A percentile compares a stretch with the other conserved stretches of the same genome.
Evolutionary conservation across 1,140 invertebrate genomes (phyloP).

Genomic region (Drosophila bocki): DNA sequence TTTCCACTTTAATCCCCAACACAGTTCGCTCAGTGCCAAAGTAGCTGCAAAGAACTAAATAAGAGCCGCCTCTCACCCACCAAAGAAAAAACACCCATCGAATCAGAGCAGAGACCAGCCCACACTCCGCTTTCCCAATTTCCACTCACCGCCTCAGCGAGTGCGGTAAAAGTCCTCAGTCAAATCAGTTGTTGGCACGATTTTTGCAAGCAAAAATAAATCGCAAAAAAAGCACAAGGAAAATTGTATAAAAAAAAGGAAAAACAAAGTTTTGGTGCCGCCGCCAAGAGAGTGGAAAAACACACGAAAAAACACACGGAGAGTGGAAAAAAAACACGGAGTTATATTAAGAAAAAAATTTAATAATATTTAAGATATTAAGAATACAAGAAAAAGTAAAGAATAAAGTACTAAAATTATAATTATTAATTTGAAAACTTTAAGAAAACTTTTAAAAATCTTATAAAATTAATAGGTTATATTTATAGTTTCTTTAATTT

Average conservation of each 20-base stretch:
- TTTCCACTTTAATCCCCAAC: background rate
- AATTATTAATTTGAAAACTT: too few species aligned
- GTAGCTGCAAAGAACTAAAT: constrained; percentile 48
- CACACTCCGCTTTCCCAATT: constrained; percentile 15
- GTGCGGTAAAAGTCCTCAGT: constrained; percentile 66
- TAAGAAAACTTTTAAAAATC: too few species aligned
- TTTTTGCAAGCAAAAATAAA: constrained; percentile 61
- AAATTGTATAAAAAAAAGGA: constrained; percentile 39
- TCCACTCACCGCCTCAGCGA: constrained; percentile 30
- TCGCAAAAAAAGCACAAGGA: constrained; percentile 33
- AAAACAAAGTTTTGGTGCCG: constrained; percentile 66
- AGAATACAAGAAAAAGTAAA: background rate
- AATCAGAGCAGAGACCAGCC: constrained; percentile 26
- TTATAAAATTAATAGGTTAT: background rate
- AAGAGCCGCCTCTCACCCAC: constrained; percentile 24
- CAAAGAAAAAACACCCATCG: constrained; percentile 10
- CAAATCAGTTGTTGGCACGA: constrained; percentile 79
- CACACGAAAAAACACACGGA: background rate
- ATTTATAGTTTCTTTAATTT: background rate
- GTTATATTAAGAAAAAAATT: background rate
- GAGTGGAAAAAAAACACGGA: constrained; percentile 3
- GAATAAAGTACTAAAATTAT: too few species aligned
- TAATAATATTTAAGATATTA: background rate
- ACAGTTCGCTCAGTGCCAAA: constrained; percentile 44
- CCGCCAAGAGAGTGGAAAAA: constrained; percentile 30